Evolutionary conservation across 2,113 vertebrate genomes (phyloP), one percentile per base, ranked within the genome.

Genomic region (Ictalurus punctatus): DNA sequence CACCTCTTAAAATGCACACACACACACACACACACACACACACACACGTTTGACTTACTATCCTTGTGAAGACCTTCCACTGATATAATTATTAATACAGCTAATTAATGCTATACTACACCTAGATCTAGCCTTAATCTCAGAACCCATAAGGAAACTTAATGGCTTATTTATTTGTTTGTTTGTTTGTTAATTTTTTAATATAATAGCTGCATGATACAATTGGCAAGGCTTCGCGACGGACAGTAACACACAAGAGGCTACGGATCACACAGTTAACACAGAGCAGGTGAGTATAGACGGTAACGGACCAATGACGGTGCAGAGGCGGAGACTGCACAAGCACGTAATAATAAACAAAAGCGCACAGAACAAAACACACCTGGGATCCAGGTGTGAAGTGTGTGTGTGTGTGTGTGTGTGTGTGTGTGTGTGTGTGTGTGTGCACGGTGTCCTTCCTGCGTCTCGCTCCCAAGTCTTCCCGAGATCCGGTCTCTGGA

Each of bases 11-110:
- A 40, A 12, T 71, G 71, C n/a, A 44, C 61, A 56, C 30, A 73
- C 87, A 44, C 58, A 13, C 79, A 48, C 58, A 8, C 86, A 63
- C 23, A 82, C 37, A 73, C 30, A 85, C 25, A 89, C 52, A 78
- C 23, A 76, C 23, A 58, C 69, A 86, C 30, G 37, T 37, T 69
- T 37, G 6, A 73, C 30, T 73, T 37, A 21, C 17, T 40, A 27
- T 78, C 19, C 40, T 19, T 73, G 69, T 37, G 34, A 73, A 27
- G 69, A 34, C 6, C 6, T 37, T 17, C 30, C 16, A 34, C 27
- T 69, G 13, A 30, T 17, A 37, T 73, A 37, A 73, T 73, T 73
- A 73, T 37, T 73, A 73, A 37, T 8, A 73, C 12, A 69, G n/a
- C n/a, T 69, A 14, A 23, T 69, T n/a, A 67, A 67, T 67, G 10